Evolutionary conservation across 1,140 invertebrate genomes (phyloP).

Genomic region (Chrysomallon squamiferum): DNA sequence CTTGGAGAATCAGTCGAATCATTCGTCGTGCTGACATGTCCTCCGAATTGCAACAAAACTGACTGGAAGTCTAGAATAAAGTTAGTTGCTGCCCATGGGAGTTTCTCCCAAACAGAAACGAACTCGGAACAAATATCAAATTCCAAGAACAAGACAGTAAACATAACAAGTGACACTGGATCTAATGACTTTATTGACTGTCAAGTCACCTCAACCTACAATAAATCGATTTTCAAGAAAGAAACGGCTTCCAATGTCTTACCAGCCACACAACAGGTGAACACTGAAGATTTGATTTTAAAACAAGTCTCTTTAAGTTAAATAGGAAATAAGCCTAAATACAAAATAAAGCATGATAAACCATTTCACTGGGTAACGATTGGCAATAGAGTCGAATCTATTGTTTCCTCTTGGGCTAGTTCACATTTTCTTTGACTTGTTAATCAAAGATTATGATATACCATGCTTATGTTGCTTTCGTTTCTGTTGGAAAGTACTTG

Average conservation of each 20-base stretch:
- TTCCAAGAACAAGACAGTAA: not conserved
- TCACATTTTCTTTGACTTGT: too few relatives aligned
- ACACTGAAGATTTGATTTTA: too few relatives aligned
- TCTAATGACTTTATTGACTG: not conserved
- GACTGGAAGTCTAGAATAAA: not conserved
- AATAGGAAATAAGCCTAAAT: too few relatives aligned
- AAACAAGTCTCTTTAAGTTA: too few relatives aligned
- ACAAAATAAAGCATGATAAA: too few relatives aligned
- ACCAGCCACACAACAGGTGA: too few relatives aligned
- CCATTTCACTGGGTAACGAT: too few relatives aligned
- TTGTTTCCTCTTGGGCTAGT: too few relatives aligned
- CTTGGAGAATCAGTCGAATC: constrained; percentile 4
- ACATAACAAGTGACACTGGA: not conserved
- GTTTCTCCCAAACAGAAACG: not conserved
- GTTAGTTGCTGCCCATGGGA: not conserved
- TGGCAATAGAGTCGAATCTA: too few relatives aligned
- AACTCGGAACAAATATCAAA: not conserved
- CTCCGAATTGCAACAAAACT: not conserved
- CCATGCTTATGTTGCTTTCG: too few relatives aligned
- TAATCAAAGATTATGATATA: too few relatives aligned
- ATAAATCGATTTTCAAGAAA: not conserved
- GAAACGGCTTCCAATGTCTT: not conserved
- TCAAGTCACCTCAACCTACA: not conserved
- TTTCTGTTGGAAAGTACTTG: too few relatives aligned
- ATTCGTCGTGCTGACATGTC: not conserved